Evolutionary conservation across 2,888 invertebrate genomes (phyloP).

Genomic region (Scaptomyza cyrtandrae): DNA sequence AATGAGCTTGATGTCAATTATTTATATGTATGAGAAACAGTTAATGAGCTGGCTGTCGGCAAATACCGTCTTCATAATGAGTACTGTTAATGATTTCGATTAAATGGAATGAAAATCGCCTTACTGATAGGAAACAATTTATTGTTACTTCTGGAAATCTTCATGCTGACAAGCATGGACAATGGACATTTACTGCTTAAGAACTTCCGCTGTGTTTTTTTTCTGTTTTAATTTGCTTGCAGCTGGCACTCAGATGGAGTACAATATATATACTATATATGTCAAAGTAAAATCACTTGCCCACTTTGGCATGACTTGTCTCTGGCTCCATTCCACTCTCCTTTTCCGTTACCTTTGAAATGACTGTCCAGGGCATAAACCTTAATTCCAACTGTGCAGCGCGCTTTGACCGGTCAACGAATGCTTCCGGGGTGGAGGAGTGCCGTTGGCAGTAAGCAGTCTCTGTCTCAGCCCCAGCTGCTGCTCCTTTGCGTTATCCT

Average conservation of each 20-base stretch:
- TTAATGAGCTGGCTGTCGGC: neutral
- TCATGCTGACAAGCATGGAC: slow-evolving; percentile 13
- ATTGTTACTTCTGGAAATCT: slow-evolving; percentile 9
- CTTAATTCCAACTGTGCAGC: slow-evolving; percentile 52
- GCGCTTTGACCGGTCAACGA: slow-evolving; percentile 48
- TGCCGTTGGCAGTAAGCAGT: slow-evolving; percentile 32
- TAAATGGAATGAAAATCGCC: slow-evolving; percentile 1
- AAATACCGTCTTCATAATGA: neutral
- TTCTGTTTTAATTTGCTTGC: neutral
- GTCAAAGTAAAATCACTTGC: neutral
- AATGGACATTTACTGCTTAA: slow-evolving; percentile 12
- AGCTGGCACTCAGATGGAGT: slow-evolving; percentile 16
- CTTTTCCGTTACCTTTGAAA: slow-evolving; percentile 17
- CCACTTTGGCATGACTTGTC: slow-evolving; percentile 20
- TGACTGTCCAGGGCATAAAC: slow-evolving; percentile 60
- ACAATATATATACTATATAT: slow-evolving; percentile 2
- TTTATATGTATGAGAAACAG: neutral
- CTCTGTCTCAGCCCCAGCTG: slow-evolving; percentile 41
- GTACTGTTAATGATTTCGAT: neutral
- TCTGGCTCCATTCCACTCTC: too few relatives aligned
- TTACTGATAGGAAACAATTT: neutral
- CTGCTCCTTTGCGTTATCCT: slow-evolving; percentile 45
- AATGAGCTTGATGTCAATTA: neutral
- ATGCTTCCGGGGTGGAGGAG: slow-evolving; percentile 49
- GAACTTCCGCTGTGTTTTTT: slow-evolving; percentile 25